phyloP scores from a whole-genome alignment of 2,113 vertebrate species.

The Clarias gariepinus region DNA sequence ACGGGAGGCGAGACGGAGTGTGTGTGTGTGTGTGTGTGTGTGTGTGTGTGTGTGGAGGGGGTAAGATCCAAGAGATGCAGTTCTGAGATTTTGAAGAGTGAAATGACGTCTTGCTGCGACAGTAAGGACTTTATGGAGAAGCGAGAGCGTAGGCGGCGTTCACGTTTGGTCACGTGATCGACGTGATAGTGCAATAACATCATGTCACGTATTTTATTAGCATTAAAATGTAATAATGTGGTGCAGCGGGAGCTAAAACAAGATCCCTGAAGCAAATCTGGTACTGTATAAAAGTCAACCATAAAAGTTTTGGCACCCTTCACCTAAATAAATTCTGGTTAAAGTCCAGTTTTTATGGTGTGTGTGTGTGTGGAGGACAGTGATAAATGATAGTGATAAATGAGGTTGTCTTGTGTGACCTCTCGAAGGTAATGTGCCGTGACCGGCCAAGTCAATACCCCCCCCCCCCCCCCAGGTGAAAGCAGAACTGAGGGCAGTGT shows the following conservation, averaged over 20 bases:
- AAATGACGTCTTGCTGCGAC: neutral
- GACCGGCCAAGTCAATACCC: slow-evolving; percentile 55
- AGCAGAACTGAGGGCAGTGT: neutral
- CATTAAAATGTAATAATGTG: neutral
- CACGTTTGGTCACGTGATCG: neutral
- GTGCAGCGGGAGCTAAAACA: neutral
- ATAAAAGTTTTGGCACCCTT: slow-evolving; percentile 47
- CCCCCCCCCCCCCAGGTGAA: slow-evolving; percentile 47
- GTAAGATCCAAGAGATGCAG: neutral
- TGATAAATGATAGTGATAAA: slow-evolving; percentile 64
- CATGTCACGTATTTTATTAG: neutral
- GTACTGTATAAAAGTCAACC: neutral
- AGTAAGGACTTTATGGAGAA: neutral
- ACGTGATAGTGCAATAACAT: neutral
- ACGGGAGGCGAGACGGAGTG: neutral
- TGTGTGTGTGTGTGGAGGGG: neutral
- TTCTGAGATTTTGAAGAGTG: neutral
- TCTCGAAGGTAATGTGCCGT: slow-evolving; percentile 53
- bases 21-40: neutral
- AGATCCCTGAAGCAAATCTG: neutral
- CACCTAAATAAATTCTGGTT: slow-evolving; percentile 56
- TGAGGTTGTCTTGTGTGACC: slow-evolving; percentile 50
- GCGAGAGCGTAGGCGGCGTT: neutral
- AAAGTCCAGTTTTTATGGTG: neutral
- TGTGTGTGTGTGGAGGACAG: slow-evolving; percentile 50